Evolutionary conservation across 1,140 invertebrate genomes (phyloP).

Genomic region (Lethrus apterus): DNA sequence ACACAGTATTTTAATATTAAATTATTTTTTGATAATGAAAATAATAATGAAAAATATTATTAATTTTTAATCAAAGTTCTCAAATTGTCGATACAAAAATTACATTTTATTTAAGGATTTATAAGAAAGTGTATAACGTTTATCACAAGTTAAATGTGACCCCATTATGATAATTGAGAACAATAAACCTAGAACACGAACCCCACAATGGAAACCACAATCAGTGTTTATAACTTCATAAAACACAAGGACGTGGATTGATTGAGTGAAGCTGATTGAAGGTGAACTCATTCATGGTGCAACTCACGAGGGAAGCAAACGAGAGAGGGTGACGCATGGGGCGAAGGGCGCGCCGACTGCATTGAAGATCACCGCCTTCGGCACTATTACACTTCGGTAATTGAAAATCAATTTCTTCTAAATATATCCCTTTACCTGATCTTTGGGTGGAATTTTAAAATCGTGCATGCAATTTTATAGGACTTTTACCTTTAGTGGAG

Average conservation of each 20-base stretch:
- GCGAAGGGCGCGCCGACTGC: neutral
- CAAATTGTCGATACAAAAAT: too few relatives aligned
- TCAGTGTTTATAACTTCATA: constrained; percentile 26
- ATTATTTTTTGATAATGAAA: too few relatives aligned
- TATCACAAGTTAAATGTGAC: neutral
- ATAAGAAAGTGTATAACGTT: too few relatives aligned
- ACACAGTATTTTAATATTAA: too few relatives aligned
- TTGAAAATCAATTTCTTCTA: constrained; percentile 21
- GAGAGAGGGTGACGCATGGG: constrained; percentile 11
- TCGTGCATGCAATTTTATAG: neutral
- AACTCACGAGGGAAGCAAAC: constrained; percentile 6
- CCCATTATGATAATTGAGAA: constrained; percentile 4
- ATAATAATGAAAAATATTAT: too few relatives aligned
- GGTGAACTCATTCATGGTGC: constrained; percentile 17
- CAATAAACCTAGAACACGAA: neutral
- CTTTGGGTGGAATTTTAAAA: constrained; percentile 5
- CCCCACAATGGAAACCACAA: constrained; percentile 17
- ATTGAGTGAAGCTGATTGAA: constrained; percentile 21
- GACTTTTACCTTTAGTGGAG: neutral
- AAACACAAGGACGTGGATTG: constrained; percentile 22
- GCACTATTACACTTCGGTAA: constrained; percentile 16
- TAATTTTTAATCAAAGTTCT: too few relatives aligned
- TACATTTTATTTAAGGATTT: too few relatives aligned
- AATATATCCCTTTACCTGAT: constrained; percentile 7
- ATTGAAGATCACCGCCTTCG: constrained; percentile 12